Base-by-base conservation (phyloP, 2,797 vertebrate genomes). In the Sebastes vulpes region DNA sequence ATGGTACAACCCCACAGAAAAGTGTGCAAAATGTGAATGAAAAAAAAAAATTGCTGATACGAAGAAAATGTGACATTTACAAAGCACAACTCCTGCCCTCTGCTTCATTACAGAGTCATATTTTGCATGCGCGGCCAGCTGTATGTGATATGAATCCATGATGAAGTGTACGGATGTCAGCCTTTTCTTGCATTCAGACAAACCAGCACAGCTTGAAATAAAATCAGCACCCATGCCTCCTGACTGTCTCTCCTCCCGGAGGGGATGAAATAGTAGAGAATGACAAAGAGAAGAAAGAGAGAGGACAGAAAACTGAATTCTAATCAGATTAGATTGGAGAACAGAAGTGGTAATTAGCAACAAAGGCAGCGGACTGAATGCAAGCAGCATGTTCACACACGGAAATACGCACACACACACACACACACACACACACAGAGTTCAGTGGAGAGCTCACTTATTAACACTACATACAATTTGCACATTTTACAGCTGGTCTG, bases 381-480 rank as follows among this genome's bases (percentile, higher is more conserved):
- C 66, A 58, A 60, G 50, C 76, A 60, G 70, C 53, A 59, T 77
- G 83, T 72, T 84, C 72, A 69, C 54, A 59, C 74, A 79, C 58
- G 6, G 14, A 60, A 23, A 57, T 10, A 63, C 5, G 28, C 52
- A 42, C 14, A 23, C 29, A 16, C 42, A 52, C 35, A 11, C 42
- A 50, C 58, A 53, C 38, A 29, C 23, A 57, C 9, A 31, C 28
- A 21, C 58, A 35, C n/a, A 31, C 14, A 18, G 11, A 14, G 35
- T 57, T 70, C 58, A 25, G 8, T 66, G 20, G 77, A 54, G 31
- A 56, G 53, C 28, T 53, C 25, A 7, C 85, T 87, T 85, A 89
- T 91, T 91, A 94, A 89, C 85, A 53, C 89, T 80, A 89, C 84
- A 91, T 86, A 71, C 59, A 29, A 89, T 85, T 85, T 85, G 65